A percentile compares a stretch with the other conserved stretches of the same genome.
These are phyloP conservation scores for Gonatopus flavifemur DNA, from an alignment of 1,140 invertebrate species.

Conservation along the genomic window DNA sequence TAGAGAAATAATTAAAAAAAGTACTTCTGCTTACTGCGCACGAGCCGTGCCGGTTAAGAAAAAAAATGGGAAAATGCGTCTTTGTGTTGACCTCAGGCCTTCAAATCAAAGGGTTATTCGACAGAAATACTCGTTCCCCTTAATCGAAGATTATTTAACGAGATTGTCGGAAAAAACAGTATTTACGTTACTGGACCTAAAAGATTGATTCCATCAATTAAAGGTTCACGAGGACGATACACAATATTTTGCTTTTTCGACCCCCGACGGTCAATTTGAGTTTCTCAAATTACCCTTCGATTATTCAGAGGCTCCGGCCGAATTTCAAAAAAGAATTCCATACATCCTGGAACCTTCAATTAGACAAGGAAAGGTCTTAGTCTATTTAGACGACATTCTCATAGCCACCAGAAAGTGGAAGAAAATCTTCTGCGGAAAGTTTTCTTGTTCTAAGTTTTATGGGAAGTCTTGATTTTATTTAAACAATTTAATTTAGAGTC, in stretches of 20 bases:
- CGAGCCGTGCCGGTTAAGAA: no score
- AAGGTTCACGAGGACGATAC: slow-evolving; percentile 4
- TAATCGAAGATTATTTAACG: no score
- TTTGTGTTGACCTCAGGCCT: no score
- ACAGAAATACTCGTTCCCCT: no score
- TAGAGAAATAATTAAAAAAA: no score
- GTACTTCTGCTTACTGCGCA: no score
- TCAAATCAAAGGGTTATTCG: no score
- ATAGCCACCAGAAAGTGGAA: slow-evolving; percentile 43
- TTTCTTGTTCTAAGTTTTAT: slow-evolving; percentile 41
- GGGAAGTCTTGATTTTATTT: slow-evolving; percentile 26
- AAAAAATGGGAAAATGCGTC: no score
- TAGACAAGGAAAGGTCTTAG: slow-evolving; percentile 14
- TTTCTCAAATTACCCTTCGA: slow-evolving; percentile 21
- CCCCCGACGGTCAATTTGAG: slow-evolving; percentile 19
- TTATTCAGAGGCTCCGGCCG: slow-evolving; percentile 10
- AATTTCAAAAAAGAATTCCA: slow-evolving; percentile 27
- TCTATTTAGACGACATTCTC: slow-evolving; percentile 36
- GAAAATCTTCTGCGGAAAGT: no score
- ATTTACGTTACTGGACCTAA: no score
- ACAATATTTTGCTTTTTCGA: slow-evolving; percentile 17
- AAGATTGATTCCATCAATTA: slow-evolving; percentile 14
- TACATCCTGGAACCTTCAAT: not conserved
- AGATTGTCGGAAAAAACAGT: no score
- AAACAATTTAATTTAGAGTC: slow-evolving; percentile 27